These are phyloP conservation scores for Cyprinodon diabolis DNA, from an alignment of 2,797 vertebrate species.

Conservation along the genomic window DNA sequence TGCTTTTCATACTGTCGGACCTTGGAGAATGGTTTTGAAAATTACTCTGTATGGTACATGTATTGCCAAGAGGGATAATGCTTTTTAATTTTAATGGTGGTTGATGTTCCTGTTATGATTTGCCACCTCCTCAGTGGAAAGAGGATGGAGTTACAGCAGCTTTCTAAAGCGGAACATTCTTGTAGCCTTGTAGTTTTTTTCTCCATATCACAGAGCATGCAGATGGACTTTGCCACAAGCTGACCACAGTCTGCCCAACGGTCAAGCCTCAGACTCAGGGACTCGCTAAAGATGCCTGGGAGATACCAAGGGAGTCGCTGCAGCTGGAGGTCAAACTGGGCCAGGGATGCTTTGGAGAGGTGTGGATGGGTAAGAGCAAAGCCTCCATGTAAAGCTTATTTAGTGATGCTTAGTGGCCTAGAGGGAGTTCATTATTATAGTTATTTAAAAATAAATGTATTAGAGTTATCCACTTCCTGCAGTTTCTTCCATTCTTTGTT, in stretches of 20 bases:
- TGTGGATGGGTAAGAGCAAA: constrained; percentile 94
- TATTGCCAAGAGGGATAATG: constrained; percentile 38
- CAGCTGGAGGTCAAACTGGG: constrained; percentile 94
- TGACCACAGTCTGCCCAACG: constrained; percentile 93
- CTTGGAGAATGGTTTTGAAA: constrained; percentile 35
- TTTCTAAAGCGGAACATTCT: not conserved
- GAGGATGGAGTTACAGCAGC: constrained; percentile 17
- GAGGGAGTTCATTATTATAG: not conserved
- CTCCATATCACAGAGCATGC: constrained; percentile 85
- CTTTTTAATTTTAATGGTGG: constrained; percentile 55
- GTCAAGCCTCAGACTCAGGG: constrained; percentile 97
- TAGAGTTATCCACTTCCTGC: constrained; percentile 57
- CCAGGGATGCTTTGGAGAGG: constrained; percentile 96
- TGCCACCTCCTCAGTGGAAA: constrained; percentile 18
- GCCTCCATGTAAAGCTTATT: not conserved
- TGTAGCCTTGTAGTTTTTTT: not conserved
- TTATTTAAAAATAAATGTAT: no score
- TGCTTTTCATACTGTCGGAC: constrained; percentile 35
- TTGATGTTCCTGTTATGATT: constrained; percentile 39
- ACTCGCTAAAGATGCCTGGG: constrained; percentile 95
- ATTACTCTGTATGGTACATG: constrained; percentile 19
- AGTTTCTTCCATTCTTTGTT: constrained; percentile 66
- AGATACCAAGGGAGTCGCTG: constrained; percentile 94
- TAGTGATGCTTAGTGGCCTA: not conserved
- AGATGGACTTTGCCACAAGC: constrained; percentile 93